Conservation (phyloP, 2,797 vertebrate genomes). For the Apodemus agrarius region DNA sequence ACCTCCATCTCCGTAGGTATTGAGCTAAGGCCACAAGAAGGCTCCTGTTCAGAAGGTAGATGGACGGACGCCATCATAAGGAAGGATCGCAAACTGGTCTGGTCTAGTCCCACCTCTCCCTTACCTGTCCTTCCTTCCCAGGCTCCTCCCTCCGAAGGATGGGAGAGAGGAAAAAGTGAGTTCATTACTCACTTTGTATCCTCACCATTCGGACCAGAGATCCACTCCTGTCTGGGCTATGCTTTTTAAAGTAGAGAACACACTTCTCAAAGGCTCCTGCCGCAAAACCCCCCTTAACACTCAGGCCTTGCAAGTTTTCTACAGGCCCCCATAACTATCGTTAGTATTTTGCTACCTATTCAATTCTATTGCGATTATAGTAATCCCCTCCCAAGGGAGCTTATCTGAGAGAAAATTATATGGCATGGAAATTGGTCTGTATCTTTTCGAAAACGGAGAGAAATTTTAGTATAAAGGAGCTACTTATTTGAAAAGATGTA, state of each 20-base stretch:
- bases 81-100: background rate
- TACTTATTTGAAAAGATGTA: constrained; percentile 22
- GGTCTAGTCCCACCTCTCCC: background rate
- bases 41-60: background rate
- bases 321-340: background rate
- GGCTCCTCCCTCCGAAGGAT: background rate
- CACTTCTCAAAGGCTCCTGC: background rate
- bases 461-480: background rate
- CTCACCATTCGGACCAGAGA: too few species aligned
- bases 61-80: background rate
- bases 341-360: background rate
- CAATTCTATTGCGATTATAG: constrained; percentile 26
- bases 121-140: accelerated
- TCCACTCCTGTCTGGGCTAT: background rate
- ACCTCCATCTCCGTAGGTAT: background rate
- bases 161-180: background rate
- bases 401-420: constrained; percentile 43
- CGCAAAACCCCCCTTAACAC: background rate
- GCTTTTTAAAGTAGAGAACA: background rate
- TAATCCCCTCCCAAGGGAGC: background rate
- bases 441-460: constrained; percentile 34
- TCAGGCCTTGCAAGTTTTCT: background rate
- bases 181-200: background rate
- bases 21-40: background rate
- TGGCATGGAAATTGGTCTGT: constrained; percentile 28